Evolutionary conservation across 2,797 vertebrate species (phyloP).

Genomic region (Microchirus variegatus): DNA sequence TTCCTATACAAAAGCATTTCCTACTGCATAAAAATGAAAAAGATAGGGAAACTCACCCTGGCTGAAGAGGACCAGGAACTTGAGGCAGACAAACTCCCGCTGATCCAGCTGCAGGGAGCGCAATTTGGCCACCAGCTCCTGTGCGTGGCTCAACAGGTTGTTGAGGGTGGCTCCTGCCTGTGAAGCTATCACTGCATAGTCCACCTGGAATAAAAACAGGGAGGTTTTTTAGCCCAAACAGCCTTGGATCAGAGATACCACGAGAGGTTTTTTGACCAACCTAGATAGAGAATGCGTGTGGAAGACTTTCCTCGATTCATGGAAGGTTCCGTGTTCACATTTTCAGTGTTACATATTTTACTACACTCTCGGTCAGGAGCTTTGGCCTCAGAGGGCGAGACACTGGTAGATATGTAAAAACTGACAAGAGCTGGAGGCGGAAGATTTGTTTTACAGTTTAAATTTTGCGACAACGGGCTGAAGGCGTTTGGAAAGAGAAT

Average conservation of each 20-base stretch:
- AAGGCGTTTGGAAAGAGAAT: background rate
- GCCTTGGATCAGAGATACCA: background rate
- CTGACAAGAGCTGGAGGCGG: conserved; percentile 10
- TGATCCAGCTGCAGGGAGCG: conserved; percentile 95
- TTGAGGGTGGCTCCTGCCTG: conserved; percentile 95
- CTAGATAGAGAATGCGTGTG: background rate
- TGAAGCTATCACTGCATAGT: conserved; percentile 91
- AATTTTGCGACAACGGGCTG: conserved; percentile 23
- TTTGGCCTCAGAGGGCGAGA: conserved; percentile 32
- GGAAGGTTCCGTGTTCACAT: too few relatives aligned
- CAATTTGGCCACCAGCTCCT: conserved; percentile 94
- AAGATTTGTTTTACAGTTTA: conserved; percentile 5
- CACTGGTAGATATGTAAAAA: conserved; percentile 16
- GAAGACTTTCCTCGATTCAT: background rate
- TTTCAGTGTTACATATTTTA: background rate
- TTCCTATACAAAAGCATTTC: too few relatives aligned
- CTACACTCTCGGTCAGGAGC: conserved; percentile 11
- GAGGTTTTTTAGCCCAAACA: background rate
- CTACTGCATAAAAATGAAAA: too few relatives aligned
- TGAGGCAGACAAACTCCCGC: conserved; percentile 98
- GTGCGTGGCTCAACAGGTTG: conserved; percentile 94
- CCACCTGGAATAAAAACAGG: conserved; percentile 87
- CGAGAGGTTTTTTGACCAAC: background rate
- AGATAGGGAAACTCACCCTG: conserved; percentile 85
- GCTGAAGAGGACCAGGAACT: conserved; percentile 98